A percentile compares a stretch with the other conserved stretches of the same genome.
Evolutionary conservation across 2,113 vertebrate species (phyloP).

Genomic region (Oryzias curvinotus): DNA sequence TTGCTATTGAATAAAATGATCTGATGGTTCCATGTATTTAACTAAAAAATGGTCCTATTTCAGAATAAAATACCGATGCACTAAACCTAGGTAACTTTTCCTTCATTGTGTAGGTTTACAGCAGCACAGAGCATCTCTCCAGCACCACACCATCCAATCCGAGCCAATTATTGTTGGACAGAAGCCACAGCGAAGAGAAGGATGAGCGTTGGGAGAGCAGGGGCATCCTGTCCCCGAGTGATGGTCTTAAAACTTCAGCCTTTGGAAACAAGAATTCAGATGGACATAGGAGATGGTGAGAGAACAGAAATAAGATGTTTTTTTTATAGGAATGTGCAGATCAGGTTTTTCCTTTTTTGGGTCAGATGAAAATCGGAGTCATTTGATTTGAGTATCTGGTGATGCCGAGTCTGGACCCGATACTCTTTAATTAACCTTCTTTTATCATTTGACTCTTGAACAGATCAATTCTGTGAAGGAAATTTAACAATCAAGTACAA

Average conservation of each 20-base stretch:
- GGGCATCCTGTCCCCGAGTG: conserved; percentile 70
- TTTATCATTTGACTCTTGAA: too few relatives aligned
- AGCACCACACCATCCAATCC: conserved; percentile 81
- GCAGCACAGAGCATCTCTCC: conserved; percentile 91
- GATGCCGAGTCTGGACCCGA: too few relatives aligned
- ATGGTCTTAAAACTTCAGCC: conserved; percentile 71
- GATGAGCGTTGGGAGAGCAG: conserved; percentile 81
- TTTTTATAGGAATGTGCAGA: too few relatives aligned
- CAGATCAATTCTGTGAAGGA: too few relatives aligned
- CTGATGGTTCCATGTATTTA: background rate
- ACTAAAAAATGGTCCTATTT: background rate
- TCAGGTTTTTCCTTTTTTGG: too few relatives aligned
- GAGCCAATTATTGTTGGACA: conserved; percentile 78
- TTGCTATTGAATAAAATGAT: background rate
- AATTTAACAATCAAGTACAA: too few relatives aligned
- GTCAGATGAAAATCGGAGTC: too few relatives aligned
- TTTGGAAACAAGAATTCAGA: conserved; percentile 36
- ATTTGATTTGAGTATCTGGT: too few relatives aligned
- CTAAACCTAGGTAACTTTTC: background rate
- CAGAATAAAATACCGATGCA: background rate
- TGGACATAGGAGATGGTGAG: conserved; percentile 57
- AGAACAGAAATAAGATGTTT: background rate
- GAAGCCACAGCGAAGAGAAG: conserved; percentile 86
- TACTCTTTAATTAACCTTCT: too few relatives aligned
- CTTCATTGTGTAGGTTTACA: conserved; percentile 84